Base-by-base conservation (phyloP, 2,888 invertebrate species). In the Apotomis turbidana region DNA sequence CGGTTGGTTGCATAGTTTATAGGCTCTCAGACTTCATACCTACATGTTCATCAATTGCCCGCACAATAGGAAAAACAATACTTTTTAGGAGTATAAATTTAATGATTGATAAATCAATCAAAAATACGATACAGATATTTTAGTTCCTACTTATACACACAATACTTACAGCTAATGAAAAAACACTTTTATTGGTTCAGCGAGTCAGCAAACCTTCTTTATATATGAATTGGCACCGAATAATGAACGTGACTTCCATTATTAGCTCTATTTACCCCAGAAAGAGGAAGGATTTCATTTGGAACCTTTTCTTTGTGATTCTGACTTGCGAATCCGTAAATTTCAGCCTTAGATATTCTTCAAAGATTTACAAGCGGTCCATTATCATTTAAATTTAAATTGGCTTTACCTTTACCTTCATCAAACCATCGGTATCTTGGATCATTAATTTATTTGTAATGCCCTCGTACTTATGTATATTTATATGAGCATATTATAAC, bases 341-440 rank as follows among this genome's bases (percentile, higher is more conserved):
- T 66, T 66, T 67, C 8, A 2, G 15, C 38, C 15, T 41, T 51
- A 67, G 27, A 67, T 57, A 2, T 58, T 49, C 10, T 49, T 49
- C 13, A 15, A 41, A 51, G 41, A 61, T 61, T 67, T 38, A 5
- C 49, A 71, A 71, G 60, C 49, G 67, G 15, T 57, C 41, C 67
- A 67, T 71, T 71, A 61, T 67, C 55, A 67, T 71, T 71, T 71
- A 67, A 71, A 67, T 71, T 67, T 71, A 67, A 71, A 67, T 71
- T 66, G 38, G 54, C 54, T 60, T 66, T 66, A 66, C 27, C 27
- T 27, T 0, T 41, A 41, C 60, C 49, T 61, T 59, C 44, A 36
- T 68, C 67, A 62, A 27, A 46, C 49, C 57, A 54, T 59, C 13
- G 49, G 57, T 27, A 59, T 66, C 70, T 27, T 41, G 52, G 52